Percentiles rank a stretch among this genome's conserved stretches.
phyloP scores from a whole-genome alignment of 2,797 vertebrate genomes.

The Sibirionetta formosa region DNA sequence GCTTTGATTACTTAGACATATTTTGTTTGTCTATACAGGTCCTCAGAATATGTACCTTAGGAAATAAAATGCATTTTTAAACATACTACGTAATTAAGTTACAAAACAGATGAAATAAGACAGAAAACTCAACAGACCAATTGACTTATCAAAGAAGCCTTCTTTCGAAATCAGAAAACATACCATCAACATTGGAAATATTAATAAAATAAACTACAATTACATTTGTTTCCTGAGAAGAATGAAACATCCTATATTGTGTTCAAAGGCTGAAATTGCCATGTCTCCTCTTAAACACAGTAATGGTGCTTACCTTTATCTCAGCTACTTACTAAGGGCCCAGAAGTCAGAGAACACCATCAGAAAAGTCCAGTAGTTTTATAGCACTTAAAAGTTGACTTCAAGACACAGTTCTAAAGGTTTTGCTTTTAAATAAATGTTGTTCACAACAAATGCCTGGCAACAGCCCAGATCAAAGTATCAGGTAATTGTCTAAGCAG shows the following conservation, averaged over 20 bases:
- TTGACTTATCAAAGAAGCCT: background rate
- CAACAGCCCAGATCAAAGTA: constrained; percentile 19
- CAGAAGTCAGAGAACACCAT: background rate
- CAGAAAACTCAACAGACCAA: background rate
- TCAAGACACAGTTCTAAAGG: background rate
- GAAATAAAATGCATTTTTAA: constrained; percentile 25
- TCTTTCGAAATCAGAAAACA: constrained; percentile 3
- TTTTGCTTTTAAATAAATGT: constrained; percentile 10
- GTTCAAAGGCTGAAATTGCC: background rate
- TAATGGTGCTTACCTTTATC: constrained; percentile 57
- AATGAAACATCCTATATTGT: background rate
- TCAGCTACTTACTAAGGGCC: constrained; percentile 14
- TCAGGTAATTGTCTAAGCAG: constrained; percentile 47
- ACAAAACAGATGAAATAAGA: background rate
- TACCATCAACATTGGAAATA: background rate
- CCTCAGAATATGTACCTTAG: background rate
- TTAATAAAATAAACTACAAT: constrained; percentile 6
- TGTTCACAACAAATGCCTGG: background rate
- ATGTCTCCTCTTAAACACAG: background rate
- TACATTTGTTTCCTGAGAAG: background rate
- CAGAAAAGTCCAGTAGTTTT: constrained; percentile 4
- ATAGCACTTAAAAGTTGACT: constrained; percentile 15
- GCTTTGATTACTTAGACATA: background rate
- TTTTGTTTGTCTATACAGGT: background rate
- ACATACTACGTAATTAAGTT: background rate